phyloP scores from a whole-genome alignment of 2,797 vertebrate genomes.

The Darevskia nairensis region DNA sequence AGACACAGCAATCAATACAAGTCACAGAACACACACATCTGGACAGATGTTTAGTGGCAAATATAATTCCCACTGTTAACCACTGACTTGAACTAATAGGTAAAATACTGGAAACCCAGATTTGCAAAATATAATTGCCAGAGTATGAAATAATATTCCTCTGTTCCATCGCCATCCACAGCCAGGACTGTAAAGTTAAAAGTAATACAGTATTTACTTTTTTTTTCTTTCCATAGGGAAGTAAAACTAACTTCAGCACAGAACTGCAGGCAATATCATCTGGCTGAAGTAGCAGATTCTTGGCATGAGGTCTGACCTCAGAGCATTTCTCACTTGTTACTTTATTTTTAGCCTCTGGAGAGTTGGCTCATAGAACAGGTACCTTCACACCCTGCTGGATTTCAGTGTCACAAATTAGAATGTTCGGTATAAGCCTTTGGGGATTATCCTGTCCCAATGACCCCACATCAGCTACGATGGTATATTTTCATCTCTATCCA shows the following conservation, averaged over 20 bases:
- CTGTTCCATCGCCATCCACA: background rate
- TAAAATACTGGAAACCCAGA: background rate
- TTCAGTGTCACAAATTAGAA: slow-evolving; percentile 6
- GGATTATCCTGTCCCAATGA: slow-evolving; percentile 9
- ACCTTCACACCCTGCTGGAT: background rate
- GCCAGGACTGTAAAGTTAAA: accelerated
- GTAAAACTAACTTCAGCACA: slow-evolving; percentile 17
- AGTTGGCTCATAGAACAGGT: background rate
- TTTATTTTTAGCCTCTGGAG: background rate
- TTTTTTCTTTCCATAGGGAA: background rate
- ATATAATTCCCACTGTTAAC: background rate
- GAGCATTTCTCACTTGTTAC: background rate
- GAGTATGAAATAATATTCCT: background rate
- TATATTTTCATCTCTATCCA: slow-evolving; percentile 7
- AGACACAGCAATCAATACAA: background rate
- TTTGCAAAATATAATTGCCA: background rate
- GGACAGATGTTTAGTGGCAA: background rate
- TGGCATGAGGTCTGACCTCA: slow-evolving; percentile 19
- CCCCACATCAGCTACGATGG: accelerated
- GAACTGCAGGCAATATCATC: slow-evolving; percentile 5
- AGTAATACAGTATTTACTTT: background rate
- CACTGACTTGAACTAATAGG: background rate
- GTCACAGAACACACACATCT: background rate
- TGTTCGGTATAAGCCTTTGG: background rate
- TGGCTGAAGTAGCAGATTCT: slow-evolving; percentile 17